phyloP scores from a whole-genome alignment of 2,113 vertebrate species.

The Antechinus stuartii region DNA sequence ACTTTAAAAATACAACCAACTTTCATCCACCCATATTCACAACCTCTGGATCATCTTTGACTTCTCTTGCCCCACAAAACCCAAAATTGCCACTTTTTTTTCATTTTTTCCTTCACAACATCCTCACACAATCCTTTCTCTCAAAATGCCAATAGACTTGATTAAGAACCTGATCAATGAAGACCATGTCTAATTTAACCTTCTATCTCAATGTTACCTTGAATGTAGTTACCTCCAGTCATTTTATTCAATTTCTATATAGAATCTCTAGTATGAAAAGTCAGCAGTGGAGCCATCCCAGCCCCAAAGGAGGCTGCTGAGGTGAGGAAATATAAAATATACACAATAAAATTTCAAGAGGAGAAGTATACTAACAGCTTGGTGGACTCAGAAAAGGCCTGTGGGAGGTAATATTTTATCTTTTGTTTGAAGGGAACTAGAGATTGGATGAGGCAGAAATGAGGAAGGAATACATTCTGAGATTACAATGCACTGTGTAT shows the following conservation, averaged over 20 bases:
- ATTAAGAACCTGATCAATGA: neutral
- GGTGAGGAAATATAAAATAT: neutral
- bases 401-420: neutral
- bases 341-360: neutral
- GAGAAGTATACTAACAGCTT: neutral
- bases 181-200: too few relatives aligned
- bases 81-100: neutral
- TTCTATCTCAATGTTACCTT: too few relatives aligned
- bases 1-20: neutral
- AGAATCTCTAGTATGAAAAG: too few relatives aligned
- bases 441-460: neutral
- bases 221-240: too few relatives aligned
- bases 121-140: neutral
- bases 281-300: too few relatives aligned
- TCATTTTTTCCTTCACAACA: neutral
- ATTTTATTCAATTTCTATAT: too few relatives aligned
- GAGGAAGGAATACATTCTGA: neutral
- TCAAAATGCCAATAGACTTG: neutral
- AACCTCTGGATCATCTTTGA: neutral
- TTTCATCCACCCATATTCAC: neutral
- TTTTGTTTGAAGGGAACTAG: too few relatives aligned
- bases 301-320: neutral
- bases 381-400: neutral
- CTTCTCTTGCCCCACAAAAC: neutral
- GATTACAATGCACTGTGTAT: neutral